Evolutionary conservation across 1,140 invertebrate genomes (phyloP), one percentile per base, ranked within the genome.

Genomic region (Polypedilum pembai): DNA sequence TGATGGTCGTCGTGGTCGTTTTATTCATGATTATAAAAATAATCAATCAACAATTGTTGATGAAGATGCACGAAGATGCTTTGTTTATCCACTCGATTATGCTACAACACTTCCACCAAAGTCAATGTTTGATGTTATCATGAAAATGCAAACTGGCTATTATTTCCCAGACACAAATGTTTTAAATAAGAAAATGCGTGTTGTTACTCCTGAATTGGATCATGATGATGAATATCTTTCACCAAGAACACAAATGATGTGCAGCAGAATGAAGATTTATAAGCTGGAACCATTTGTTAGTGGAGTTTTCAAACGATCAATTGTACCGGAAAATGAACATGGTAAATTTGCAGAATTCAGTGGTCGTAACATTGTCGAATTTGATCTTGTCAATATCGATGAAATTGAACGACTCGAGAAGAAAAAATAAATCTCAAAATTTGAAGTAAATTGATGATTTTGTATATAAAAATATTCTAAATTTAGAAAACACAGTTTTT

Each of bases 21-120:
- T 95, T 79, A 90, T 96, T 78, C 94, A 97, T 79, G 94, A 97
- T 83, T 97, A 96, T 80, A 89, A 89, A 76, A 86, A 87, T 76
- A 93, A 93, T 80, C 88, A 90, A 77, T 95, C 81, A 82, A 85
- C 83, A 10, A 96, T 97, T 76, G 88, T 96, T 76, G 94, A 96
- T 83, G 83, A 88, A 10, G 89, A 90, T 73, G 87, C 87, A 21
- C 79, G 79, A 72, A 88, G 90, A 17, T 97, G 95, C 83, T 97
- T 95, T 82, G 87, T 95, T 2, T 94, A 96, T 92, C 90, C 92
- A 8, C 83, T 97, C 76, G 90, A 96, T 83, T 87, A 91, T 56
- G 85, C 86, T 45, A 84, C 87, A 74, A 89, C 94, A 74, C 85
- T 94, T 78, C 90, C 91, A 4, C 94, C 94, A 5, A 86, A 85